phyloP scores from a whole-genome alignment of 2,888 invertebrate species.

The Rugalucina vietnamica region DNA sequence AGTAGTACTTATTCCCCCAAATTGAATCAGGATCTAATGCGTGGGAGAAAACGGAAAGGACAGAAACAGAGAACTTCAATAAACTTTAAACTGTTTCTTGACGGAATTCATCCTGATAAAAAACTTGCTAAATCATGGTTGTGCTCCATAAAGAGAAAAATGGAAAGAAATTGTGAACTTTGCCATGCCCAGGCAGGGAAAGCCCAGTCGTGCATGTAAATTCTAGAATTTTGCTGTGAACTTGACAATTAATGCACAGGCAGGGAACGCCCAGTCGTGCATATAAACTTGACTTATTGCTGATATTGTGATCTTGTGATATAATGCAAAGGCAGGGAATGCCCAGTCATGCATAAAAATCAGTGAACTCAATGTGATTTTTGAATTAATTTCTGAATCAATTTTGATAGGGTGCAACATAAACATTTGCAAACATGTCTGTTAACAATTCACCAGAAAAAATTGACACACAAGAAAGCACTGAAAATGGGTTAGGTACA shows the following conservation, averaged over 20 bases:
- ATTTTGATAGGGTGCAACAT: too few relatives aligned
- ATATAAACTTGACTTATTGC: too few relatives aligned
- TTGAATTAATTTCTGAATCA: too few relatives aligned
- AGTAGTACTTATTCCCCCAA: constrained; percentile 1
- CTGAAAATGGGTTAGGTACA: background rate
- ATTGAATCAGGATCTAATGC: constrained; percentile 16
- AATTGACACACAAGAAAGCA: too few relatives aligned
- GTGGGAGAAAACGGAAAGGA: constrained; percentile 12
- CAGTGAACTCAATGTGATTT: too few relatives aligned
- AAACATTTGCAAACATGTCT: too few relatives aligned
- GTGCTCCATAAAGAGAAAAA: background rate
- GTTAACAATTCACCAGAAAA: too few relatives aligned
- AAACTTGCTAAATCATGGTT: constrained; percentile 20
- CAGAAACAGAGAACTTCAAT: background rate
- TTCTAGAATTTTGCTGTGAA: too few relatives aligned
- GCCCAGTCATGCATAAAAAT: too few relatives aligned
- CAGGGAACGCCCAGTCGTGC: constrained; percentile 23
- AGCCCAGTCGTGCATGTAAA: constrained; percentile 14
- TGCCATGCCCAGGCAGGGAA: constrained; percentile 6
- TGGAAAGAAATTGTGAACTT: background rate
- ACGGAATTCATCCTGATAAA: constrained; percentile 25
- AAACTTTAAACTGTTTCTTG: constrained; percentile 5
- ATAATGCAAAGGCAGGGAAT: too few relatives aligned
- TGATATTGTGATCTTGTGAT: too few relatives aligned
- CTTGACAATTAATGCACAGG: background rate